phyloP scores from a whole-genome alignment of 2,888 invertebrate species.

The Unio delphinus region DNA sequence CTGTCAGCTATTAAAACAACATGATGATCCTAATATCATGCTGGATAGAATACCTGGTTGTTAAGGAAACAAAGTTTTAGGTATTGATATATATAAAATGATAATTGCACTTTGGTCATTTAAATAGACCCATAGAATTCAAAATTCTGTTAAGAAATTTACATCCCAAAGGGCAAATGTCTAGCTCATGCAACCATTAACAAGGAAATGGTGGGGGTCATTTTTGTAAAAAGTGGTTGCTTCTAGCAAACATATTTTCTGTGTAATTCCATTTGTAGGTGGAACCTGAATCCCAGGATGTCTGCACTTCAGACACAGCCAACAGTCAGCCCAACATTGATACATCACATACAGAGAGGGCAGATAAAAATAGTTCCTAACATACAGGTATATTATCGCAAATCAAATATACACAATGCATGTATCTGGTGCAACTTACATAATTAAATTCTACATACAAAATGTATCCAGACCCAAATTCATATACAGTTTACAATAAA shows the following conservation, averaged over 20 bases:
- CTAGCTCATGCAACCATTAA: too few species aligned
- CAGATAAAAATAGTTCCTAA: slow-evolving; percentile 61
- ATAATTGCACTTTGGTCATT: too few species aligned
- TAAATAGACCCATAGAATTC: too few species aligned
- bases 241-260: not conserved
- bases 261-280: slow-evolving; percentile 39
- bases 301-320: slow-evolving; percentile 64
- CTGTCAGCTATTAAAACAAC: too few species aligned
- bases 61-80: too few species aligned
- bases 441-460: not conserved
- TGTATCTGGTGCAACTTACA: not conserved
- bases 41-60: too few species aligned
- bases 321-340: slow-evolving; percentile 65
- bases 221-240: not conserved
- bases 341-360: slow-evolving; percentile 66
- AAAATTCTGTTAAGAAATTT: too few species aligned
- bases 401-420: too few species aligned
- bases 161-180: too few species aligned
- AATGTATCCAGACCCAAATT: not conserved
- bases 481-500: too few species aligned
- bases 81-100: too few species aligned
- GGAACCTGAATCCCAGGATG: slow-evolving; percentile 68
- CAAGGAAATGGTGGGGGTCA: not conserved
- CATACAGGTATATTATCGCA: slow-evolving; percentile 49
- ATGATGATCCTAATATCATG: too few species aligned